These are phyloP conservation scores for Choloepus didactylus DNA, from an alignment of 2,797 vertebrate genomes.

Conservation along the genomic window DNA sequence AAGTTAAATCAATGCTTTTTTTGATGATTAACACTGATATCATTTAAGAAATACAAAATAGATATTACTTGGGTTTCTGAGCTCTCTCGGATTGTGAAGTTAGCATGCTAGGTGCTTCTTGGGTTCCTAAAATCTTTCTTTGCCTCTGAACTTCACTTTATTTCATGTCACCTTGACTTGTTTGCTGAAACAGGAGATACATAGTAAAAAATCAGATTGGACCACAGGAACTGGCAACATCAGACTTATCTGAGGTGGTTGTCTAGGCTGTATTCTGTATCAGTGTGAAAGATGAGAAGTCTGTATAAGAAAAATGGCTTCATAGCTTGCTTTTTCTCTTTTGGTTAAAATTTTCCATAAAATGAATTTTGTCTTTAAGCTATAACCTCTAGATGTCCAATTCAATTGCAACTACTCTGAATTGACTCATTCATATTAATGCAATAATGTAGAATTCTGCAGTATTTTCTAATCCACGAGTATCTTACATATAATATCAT, in stretches of 20 bases:
- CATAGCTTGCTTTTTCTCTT: not conserved
- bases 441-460: not conserved
- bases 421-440: not conserved
- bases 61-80: not conserved
- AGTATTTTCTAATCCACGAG: not conserved
- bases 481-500: not conserved
- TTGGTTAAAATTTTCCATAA: not conserved
- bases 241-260: not conserved
- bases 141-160: not conserved
- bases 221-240: not conserved
- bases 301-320: not conserved
- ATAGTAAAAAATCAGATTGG: not conserved
- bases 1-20: not conserved
- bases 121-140: not conserved
- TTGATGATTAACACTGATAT: not conserved
- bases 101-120: not conserved
- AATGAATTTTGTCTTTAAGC: not conserved
- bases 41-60: not conserved
- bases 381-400: not conserved
- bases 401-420: not conserved
- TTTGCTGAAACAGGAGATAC: not conserved
- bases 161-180: not conserved
- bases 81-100: not conserved
- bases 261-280: not conserved
- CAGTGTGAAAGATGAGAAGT: not conserved